Percentiles rank a stretch among this genome's conserved stretches.
phyloP scores from a whole-genome alignment of 2,113 vertebrate genomes.

The Rhipidura dahli region DNA sequence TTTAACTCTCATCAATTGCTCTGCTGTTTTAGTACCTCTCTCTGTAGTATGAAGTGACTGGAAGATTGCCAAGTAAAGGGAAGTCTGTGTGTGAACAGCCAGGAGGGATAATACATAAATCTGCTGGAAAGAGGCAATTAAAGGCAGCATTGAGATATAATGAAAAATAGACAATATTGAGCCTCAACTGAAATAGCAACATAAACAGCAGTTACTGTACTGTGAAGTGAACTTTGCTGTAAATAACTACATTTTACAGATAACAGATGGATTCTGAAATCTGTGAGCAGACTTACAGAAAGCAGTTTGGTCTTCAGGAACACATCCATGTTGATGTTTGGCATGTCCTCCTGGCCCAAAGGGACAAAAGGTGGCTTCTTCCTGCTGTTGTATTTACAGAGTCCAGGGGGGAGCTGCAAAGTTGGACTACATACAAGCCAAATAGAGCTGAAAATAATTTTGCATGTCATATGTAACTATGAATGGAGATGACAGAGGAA shows the following conservation, averaged over 20 bases:
- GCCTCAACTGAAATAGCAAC: background rate
- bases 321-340: background rate
- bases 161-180: constrained; percentile 18
- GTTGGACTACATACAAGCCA: background rate
- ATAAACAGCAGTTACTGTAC: constrained; percentile 10
- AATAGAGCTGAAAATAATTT: constrained; percentile 38
- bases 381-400: background rate
- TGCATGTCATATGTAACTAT: background rate
- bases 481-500: background rate
- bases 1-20: constrained; percentile 2
- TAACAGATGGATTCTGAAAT: constrained; percentile 50
- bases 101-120: background rate
- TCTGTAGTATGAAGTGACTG: background rate
- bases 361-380: background rate
- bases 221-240: constrained; percentile 14
- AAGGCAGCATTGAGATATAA: constrained; percentile 7
- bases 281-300: constrained; percentile 13
- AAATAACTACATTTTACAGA: constrained; percentile 7
- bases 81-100: background rate
- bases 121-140: constrained; percentile 27
- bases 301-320: background rate
- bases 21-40: constrained; percentile 2
- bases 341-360: background rate
- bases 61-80: constrained; percentile 18
- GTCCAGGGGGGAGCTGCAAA: background rate